Evolutionary conservation across 1,140 invertebrate species (phyloP).

Genomic region (Anagrus nilaparvatae): DNA sequence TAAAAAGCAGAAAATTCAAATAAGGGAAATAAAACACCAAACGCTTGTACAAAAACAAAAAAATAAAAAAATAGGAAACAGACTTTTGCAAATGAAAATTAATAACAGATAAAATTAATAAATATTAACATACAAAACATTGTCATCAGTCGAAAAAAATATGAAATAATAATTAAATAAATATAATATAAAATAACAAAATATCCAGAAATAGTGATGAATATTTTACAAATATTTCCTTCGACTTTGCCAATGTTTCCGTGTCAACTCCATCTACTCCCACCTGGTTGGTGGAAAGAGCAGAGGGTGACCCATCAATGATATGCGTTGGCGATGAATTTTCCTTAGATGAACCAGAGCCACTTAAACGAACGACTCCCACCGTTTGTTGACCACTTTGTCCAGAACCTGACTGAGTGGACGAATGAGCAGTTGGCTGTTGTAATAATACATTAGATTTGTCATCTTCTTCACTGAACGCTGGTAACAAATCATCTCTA

Average conservation of each 20-base stretch:
- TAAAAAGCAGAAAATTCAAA: conserved; percentile 31
- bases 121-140: too few relatives aligned
- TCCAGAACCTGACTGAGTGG: conserved; percentile 28
- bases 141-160: too few relatives aligned
- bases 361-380: conserved; percentile 54
- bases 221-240: neutral
- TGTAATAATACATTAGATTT: conserved; percentile 45
- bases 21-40: conserved; percentile 42
- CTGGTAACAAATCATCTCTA: conserved; percentile 87
- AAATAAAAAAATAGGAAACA: neutral
- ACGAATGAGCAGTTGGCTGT: conserved; percentile 34
- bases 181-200: conserved; percentile 4
- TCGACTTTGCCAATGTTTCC: conserved; percentile 18
- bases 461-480: conserved; percentile 87
- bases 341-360: conserved; percentile 44
- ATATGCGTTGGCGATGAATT: conserved; percentile 45
- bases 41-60: conserved; percentile 20
- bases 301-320: conserved; percentile 45
- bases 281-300: conserved; percentile 58
- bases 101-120: too few relatives aligned
- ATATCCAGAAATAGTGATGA: neutral
- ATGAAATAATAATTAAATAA: conserved; percentile 6
- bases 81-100: neutral
- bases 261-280: conserved; percentile 41
- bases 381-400: conserved; percentile 44